These are phyloP conservation scores for Patella pellucida DNA, from an alignment of 2,888 invertebrate genomes.

Conservation along the genomic window DNA sequence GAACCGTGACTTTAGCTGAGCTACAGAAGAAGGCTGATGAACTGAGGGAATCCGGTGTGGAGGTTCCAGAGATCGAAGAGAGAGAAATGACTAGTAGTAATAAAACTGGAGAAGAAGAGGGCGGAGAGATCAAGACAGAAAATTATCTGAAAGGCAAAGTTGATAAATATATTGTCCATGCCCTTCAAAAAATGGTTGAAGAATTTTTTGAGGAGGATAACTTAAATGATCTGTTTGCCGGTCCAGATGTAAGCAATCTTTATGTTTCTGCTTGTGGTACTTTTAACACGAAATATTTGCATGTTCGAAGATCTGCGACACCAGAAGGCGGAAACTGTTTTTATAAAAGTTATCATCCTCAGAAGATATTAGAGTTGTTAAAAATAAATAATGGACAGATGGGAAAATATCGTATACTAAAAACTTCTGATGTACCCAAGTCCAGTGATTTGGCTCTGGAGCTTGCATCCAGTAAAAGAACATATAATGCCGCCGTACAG, in stretches of 20 bases:
- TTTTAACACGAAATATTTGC: no score
- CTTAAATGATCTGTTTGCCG: background rate
- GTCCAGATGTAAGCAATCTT: no score
- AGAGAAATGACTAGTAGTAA: background rate
- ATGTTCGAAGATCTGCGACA: no score
- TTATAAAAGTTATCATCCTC: background rate
- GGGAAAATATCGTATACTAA: background rate
- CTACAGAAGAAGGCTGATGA: background rate
- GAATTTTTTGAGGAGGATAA: background rate
- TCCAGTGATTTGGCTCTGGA: background rate
- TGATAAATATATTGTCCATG: background rate
- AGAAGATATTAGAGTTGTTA: background rate
- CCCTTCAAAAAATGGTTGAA: background rate
- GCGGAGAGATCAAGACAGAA: background rate
- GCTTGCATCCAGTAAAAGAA: background rate
- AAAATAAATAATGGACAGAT: background rate
- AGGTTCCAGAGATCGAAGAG: background rate
- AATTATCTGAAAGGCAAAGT: background rate
- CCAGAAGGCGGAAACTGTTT: no score
- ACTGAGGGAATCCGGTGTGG: background rate
- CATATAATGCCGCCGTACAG: background rate
- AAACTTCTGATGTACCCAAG: background rate
- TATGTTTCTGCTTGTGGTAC: no score
- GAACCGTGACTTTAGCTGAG: background rate
- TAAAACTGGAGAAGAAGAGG: background rate